Conservation (phyloP, 2,113 vertebrate species). For the Dipodomys ordii region DNA sequence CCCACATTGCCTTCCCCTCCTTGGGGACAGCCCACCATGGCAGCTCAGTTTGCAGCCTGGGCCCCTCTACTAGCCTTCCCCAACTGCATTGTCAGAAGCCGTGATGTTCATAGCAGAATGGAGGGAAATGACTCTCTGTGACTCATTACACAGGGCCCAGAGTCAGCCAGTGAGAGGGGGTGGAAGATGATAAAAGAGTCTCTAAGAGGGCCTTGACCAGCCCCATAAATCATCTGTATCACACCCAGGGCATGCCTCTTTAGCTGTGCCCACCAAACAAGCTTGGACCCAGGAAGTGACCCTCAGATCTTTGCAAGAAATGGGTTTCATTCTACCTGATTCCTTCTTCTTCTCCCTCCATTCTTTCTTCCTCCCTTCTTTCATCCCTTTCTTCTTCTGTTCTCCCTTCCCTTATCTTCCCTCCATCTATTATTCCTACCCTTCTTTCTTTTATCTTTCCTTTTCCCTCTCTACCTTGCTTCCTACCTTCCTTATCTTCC, state of each 20-base stretch:
- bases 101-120: neutral
- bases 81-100: neutral
- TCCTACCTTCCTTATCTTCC: neutral
- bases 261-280: accelerated
- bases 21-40: accelerated
- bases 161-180: neutral
- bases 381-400: neutral
- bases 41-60: neutral
- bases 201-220: neutral
- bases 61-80: neutral
- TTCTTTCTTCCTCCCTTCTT: neutral
- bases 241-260: neutral
- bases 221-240: accelerated
- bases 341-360: accelerated
- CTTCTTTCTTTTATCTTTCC: too few relatives aligned
- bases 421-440: too few relatives aligned
- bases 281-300: accelerated
- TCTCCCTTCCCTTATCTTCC: neutral
- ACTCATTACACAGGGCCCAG: neutral
- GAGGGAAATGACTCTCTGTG: neutral
- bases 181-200: accelerated
- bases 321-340: neutral
- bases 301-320: neutral
- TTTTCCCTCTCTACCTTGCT: too few relatives aligned
- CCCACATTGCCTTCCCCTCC: accelerated